Base-by-base conservation (phyloP, 2,797 vertebrate species). In the Hybognathus amarus region DNA sequence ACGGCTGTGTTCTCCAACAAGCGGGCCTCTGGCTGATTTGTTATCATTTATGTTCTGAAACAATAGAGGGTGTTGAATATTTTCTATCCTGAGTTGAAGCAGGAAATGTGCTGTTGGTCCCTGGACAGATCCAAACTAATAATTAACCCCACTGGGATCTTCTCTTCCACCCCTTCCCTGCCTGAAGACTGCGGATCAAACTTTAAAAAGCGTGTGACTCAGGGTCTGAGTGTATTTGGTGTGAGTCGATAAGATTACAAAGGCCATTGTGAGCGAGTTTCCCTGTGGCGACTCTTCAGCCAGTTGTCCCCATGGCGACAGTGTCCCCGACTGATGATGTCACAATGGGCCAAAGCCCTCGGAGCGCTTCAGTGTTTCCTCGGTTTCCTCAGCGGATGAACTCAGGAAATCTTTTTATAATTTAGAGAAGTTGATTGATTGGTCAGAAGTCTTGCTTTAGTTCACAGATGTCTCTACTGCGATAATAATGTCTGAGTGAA, bases 371-470 rank as follows among this genome's bases (percentile, higher is more conserved):
- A 80, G 71, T 80, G 68, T 80, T 71, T 71, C 52, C 79, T 40
- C 76, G 13, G 82, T 85, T 94, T 94, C 93, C 93, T 93, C 85
- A 89, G 80, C 93, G 93, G 91, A 93, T 63, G 38, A 24, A 22
- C 61, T 54, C 52, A 68, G 79, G 80, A 82, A 56, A 70, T 22
- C 33, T 79, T 75, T 71, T 71, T 61, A 27, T 40, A 15, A 27
- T 27, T 15, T 24, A 17, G 4, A 73, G 27, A 33, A 33, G 20
- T 33, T 61, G 56, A 61, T 22, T 67, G 18, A 67, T 30, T 50
- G 40, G 18, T 67, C 40, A 5, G 13, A 66, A 66, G 4, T 78
- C 13, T 6, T 7, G 40, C 6, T 9, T 8, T 40, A 33, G 24
- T 30, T 47, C 70, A 74, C 24, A 12, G 6, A 5, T 0, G 12